These are phyloP conservation scores for Bathynomus jamesi DNA, from an alignment of 1,140 invertebrate genomes.

Conservation along the genomic window DNA sequence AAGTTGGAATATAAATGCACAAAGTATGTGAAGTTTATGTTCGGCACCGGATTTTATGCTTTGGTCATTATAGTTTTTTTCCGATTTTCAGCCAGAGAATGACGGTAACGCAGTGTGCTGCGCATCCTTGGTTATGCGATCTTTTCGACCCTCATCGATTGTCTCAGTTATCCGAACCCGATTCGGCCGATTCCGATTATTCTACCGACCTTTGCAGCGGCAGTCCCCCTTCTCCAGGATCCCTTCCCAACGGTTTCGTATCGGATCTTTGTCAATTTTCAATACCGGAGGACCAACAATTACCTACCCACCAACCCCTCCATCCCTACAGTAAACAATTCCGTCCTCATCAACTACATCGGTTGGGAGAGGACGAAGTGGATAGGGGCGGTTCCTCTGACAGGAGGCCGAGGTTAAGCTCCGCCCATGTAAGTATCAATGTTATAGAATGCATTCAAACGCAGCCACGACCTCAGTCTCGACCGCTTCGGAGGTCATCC, in stretches of 20 bases:
- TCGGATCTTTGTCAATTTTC: not conserved
- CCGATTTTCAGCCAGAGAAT: conserved; percentile 52
- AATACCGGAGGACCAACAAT: not conserved
- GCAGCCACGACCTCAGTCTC: not conserved
- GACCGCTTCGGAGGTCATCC: not conserved
- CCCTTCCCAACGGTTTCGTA: not conserved
- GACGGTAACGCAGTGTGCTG: conserved; percentile 54
- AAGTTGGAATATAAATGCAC: too few relatives aligned
- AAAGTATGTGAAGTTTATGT: too few relatives aligned
- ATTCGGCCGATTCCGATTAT: not conserved
- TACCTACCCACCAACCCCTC: not conserved
- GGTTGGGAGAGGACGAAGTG: not conserved
- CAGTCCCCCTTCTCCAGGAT: not conserved
- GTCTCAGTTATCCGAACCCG: conserved; percentile 6
- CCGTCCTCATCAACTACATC: not conserved
- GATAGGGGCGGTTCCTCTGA: not conserved
- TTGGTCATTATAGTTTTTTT: conserved; percentile 19
- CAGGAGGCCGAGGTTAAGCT: not conserved
- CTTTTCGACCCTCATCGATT: not conserved
- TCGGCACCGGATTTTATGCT: too few relatives aligned
- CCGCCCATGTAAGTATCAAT: not conserved
- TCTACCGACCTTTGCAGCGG: not conserved
- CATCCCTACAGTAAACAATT: not conserved
- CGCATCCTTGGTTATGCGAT: conserved; percentile 54
- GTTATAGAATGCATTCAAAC: not conserved